Evolutionary conservation across 1,140 invertebrate species (phyloP), one percentile per base, ranked within the genome.

Genomic region (Anagrus nilaparvatae): DNA sequence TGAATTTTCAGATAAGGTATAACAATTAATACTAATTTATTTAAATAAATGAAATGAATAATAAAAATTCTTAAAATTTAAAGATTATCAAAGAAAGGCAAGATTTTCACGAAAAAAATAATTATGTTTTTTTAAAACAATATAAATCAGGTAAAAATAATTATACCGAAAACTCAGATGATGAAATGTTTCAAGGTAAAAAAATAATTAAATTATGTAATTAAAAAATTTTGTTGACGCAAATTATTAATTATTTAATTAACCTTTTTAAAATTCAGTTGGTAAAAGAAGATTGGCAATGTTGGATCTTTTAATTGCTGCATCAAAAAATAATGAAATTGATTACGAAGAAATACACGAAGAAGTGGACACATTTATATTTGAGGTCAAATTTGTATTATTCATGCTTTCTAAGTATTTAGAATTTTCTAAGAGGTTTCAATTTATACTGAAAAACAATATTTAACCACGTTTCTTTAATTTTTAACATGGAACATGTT

Each of bases 351-450:
- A 84, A 43, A 49, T 50, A 32, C 67, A 77, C 49, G 83, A 87
- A 60, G 84, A 88, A 70, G 82, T 86, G 10, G 82, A 87, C 55
- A 87, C 83, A 0, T 88, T 88, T 53, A 82, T 86, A 73, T 87
- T 87, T 66, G 83, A 82, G 67, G 77, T 78, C 12, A 27, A 23
- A n/a, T n/a, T n/a, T n/a, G n/a, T n/a, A n/a, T n/a, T n/a, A n/a
- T n/a, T n/a, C n/a, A n/a, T n/a, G n/a, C n/a, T n/a, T n/a, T n/a
- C n/a, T n/a, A n/a, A n/a, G n/a, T n/a, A n/a, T n/a, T n/a, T n/a
- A n/a, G n/a, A n/a, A n/a, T n/a, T n/a, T n/a, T n/a, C n/a, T n/a
- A n/a, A n/a, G n/a, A n/a, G n/a, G n/a, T n/a, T n/a, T n/a, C n/a
- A n/a, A n/a, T n/a, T n/a, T n/a, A n/a, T n/a, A n/a, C n/a, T n/a